These are phyloP conservation scores for Campylomormyrus numenius DNA, from an alignment of 2,113 vertebrate species.

Conservation along the genomic window DNA sequence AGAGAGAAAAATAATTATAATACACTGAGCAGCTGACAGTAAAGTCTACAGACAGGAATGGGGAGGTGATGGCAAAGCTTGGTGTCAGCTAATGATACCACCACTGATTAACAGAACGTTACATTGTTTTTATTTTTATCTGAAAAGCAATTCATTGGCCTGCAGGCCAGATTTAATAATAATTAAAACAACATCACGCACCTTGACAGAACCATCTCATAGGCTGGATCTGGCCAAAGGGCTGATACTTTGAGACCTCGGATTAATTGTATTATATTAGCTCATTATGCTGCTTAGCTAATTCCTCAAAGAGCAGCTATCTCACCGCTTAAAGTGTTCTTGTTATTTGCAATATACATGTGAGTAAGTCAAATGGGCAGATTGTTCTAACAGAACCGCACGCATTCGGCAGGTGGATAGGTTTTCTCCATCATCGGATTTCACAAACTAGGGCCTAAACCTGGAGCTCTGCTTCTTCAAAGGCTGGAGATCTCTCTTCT, in stretches of 20 bases:
- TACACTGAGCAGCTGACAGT: background rate
- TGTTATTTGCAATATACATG: background rate
- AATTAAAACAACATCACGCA: background rate
- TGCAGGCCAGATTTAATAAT: background rate
- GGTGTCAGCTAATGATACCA: background rate
- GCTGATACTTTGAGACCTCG: too few species aligned
- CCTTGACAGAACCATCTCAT: background rate
- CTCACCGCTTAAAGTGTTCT: background rate
- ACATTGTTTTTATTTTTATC: background rate
- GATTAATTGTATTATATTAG: background rate
- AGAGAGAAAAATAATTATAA: background rate
- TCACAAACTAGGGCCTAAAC: background rate
- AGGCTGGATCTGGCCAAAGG: background rate
- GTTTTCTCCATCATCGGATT: background rate
- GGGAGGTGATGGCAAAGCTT: background rate
- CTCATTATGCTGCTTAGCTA: background rate
- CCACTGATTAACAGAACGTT: background rate
- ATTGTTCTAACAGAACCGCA: background rate
- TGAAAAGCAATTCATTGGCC: background rate
- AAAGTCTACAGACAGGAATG: background rate
- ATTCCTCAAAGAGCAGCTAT: background rate
- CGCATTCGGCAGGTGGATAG: background rate
- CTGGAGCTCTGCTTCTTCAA: background rate
- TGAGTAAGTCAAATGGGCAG: background rate
- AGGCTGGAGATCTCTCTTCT: background rate